Evolutionary conservation across 2,888 invertebrate genomes (phyloP), one percentile per base, ranked within the genome.

Genomic region (Hydropsyche betteni): DNA sequence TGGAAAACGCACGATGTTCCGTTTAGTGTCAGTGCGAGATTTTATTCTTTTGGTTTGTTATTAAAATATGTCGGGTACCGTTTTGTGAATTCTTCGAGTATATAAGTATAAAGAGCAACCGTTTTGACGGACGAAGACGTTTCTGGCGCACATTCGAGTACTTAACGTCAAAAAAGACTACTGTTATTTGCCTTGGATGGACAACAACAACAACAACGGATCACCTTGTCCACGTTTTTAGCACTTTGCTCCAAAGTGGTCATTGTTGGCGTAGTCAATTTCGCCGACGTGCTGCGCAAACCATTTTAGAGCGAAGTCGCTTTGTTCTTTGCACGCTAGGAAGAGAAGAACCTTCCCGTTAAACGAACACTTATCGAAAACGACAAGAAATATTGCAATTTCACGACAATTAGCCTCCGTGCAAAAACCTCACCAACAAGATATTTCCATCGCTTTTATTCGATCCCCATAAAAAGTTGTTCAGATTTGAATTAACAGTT

Each of bases 181-280:
- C 36, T 64, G 64, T 64, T 64, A 64, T 64, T 64, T 64, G 34
- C 64, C 44, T 44, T 44, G 44, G 44, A 44, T 10, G 33, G 64
- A 33, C 64, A 64, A n/a, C 24, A n/a, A 64, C 44, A 61, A 64
- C 36, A 36, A 34, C 64, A 33, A 55, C 16, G 55, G 6, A 12
- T 64, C 34, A 12, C 36, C 64, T 24, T 36, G 64, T 64, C 34
- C 34, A 3, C 64, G 36, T 64, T 64, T 64, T 64, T 64, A 64
- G 64, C 64, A 64, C 64, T 64, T 36, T 36, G 64, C 64, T 34
- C 36, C n/a, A 64, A 12, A 36, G 64, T 36, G 64, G 36, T 64
- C 36, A 64, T 64, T 64, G 64, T 64, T 24, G 58, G 58, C 58
- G 24, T 8, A 58, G 24, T 24, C 24, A 58, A 58, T 58, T 24